phyloP scores from a whole-genome alignment of 2,113 vertebrate species.

The Argyrosomus japonicus region DNA sequence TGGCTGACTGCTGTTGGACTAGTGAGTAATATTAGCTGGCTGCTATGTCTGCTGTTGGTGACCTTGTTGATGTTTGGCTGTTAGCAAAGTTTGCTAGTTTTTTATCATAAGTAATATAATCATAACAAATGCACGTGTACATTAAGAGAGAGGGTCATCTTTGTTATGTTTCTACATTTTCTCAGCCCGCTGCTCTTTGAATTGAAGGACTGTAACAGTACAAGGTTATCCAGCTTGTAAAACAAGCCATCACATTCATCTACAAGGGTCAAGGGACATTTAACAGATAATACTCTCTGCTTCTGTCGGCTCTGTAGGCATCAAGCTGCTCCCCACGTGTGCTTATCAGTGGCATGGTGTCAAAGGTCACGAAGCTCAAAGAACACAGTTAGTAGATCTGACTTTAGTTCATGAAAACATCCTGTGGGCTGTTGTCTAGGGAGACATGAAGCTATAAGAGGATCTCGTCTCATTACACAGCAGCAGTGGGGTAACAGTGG shows the following conservation, averaged over 20 bases:
- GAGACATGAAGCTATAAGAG: neutral
- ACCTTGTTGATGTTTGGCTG: no score
- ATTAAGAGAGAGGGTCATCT: neutral
- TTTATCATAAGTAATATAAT: no score
- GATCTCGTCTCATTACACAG: slow-evolving; percentile 10
- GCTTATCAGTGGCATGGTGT: neutral
- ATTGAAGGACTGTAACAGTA: neutral
- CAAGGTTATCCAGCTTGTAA: no score
- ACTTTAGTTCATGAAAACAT: neutral
- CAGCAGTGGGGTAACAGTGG: slow-evolving; percentile 11
- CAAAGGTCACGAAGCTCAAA: neutral
- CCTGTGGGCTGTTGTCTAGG: neutral
- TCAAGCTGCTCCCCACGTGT: neutral
- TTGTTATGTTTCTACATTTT: neutral
- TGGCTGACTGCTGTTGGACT: no score
- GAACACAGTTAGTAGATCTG: neutral
- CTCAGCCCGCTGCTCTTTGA: neutral
- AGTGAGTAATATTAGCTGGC: no score
- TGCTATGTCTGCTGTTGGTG: no score
- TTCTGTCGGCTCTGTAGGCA: neutral
- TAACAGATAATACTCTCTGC: neutral
- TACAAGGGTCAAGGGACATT: neutral
- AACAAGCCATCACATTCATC: neutral
- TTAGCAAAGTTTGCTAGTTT: no score
- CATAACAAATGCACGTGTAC: no score